Evolutionary conservation across 1,140 invertebrate species (phyloP), one percentile per base, ranked within the genome.

Genomic region (Archivesica marissinica): DNA sequence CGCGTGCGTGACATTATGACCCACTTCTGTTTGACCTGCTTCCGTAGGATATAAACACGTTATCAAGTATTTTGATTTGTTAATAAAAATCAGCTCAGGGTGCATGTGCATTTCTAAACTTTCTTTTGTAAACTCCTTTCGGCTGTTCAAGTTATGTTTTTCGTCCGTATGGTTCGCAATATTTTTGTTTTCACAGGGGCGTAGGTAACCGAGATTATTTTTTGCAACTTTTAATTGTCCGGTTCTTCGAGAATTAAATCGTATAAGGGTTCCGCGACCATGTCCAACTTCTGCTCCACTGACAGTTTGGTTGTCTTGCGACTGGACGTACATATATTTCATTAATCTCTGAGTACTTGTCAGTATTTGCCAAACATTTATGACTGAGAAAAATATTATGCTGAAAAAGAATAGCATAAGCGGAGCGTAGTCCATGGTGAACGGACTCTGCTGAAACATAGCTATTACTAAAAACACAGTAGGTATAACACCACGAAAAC

Each of bases 381-480:
- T 89, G 33, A 89, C 88, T 44, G 88, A 89, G 61, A 86, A 89
- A 41, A 89, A 89, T 76, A 89, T 89, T 23, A 89, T 87, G 50
- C 86, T 87, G 9, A 89, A 56, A 66, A 89, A 89, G 52, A 89
- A 89, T 82, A 87, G 47, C 25, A 86, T 89, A 33, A 89, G 70
- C 6, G 85, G 41, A n/a, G 86, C 64, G 50, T 87, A 86, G 20
- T 84, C 50, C 88, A 89, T 89, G 2, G 70, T 66, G 41, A 89
- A 89, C 2, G 88, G 88, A 11, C 86, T 86, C 56, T 89, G 83
- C 6, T 86, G 84, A 78, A 86, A 87, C 86, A 89, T 89, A 1
- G 84, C 86, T 39, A 87, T 87, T 7, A 89, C 77, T 47, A 89
- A 54, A 81, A 87, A 89, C 35, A 77, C 56, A 17, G 85, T 72